A percentile compares a stretch with the other conserved stretches of the same genome.
Evolutionary conservation across 2,113 vertebrate genomes (phyloP).

Genomic region (Notothenia rossii): DNA sequence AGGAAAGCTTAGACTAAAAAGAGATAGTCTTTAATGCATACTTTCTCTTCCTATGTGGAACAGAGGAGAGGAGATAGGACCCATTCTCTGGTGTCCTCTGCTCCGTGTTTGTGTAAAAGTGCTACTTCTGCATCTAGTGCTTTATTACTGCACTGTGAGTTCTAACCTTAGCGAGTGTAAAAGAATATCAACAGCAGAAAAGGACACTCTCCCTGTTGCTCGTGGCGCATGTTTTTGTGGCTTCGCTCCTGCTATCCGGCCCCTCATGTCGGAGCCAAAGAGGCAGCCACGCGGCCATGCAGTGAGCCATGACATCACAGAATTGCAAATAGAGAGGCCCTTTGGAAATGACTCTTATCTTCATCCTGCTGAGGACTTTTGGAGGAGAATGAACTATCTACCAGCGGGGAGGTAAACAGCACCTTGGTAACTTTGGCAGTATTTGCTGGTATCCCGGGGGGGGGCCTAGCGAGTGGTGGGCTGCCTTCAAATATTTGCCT

Average conservation of each 20-base stretch:
- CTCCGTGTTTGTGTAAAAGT: conserved; percentile 29
- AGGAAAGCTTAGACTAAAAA: conserved; percentile 27
- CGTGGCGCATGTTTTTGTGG: conserved; percentile 21
- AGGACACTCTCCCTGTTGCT: conserved; percentile 37
- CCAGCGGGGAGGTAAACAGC: conserved; percentile 26
- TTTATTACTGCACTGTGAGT: conserved; percentile 22
- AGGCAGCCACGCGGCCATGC: conserved; percentile 25
- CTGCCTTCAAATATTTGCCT: conserved; percentile 64
- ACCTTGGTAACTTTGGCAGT: conserved; percentile 42
- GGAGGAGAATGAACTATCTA: conserved; percentile 23
- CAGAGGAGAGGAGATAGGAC: conserved; percentile 15
- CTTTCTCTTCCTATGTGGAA: conserved; percentile 31
- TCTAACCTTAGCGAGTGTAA: conserved; percentile 23
- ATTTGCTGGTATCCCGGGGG: conserved; percentile 31
- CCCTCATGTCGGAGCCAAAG: conserved; percentile 39
- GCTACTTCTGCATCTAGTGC: not conserved
- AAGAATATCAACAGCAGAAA: conserved; percentile 42
- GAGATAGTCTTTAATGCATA: conserved; percentile 20
- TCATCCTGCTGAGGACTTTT: conserved; percentile 50
- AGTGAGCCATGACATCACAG: conserved; percentile 53
- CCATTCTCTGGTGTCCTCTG: conserved; percentile 18
- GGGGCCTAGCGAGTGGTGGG: conserved; percentile 17
- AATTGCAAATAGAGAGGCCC: conserved; percentile 40
- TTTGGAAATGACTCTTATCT: conserved; percentile 49
- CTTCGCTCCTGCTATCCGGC: conserved; percentile 1